Conservation (phyloP, 2,797 vertebrate species). For the Gallinago nigripennis region DNA sequence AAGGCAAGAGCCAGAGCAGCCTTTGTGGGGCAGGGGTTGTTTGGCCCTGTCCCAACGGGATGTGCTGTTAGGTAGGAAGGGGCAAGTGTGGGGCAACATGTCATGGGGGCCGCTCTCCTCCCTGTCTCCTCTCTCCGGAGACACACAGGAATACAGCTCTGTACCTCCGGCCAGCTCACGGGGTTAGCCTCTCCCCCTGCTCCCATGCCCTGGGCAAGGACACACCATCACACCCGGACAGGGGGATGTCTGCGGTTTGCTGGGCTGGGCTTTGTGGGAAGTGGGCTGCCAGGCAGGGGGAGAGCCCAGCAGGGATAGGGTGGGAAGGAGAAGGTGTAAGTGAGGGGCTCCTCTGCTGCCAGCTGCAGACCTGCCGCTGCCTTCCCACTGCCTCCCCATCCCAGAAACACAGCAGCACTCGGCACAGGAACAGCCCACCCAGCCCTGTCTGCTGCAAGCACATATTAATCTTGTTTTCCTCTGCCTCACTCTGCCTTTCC, state of each 20-base stretch:
- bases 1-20: neutral
- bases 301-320: neutral
- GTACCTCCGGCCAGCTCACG: neutral
- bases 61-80: neutral
- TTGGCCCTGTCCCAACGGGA: neutral
- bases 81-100: fast-evolving
- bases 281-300: neutral
- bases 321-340: neutral
- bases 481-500: slow-evolving; percentile 33
- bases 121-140: fast-evolving
- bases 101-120: neutral
- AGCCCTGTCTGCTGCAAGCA: slow-evolving; percentile 1
- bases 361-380: neutral
- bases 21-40: neutral
- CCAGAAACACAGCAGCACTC: neutral
- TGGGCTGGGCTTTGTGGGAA: neutral
- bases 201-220: neutral
- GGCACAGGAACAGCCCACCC: slow-evolving; percentile 1
- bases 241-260: neutral
- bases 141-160: neutral
- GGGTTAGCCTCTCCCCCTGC: neutral
- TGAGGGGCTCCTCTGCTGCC: neutral
- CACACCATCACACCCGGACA: neutral
- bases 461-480: slow-evolving; percentile 69
- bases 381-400: neutral